A percentile compares a stretch with the other conserved stretches of the same genome.
Evolutionary conservation across 2,113 vertebrate genomes (phyloP).

Genomic region (Microcebus jonahi): DNA sequence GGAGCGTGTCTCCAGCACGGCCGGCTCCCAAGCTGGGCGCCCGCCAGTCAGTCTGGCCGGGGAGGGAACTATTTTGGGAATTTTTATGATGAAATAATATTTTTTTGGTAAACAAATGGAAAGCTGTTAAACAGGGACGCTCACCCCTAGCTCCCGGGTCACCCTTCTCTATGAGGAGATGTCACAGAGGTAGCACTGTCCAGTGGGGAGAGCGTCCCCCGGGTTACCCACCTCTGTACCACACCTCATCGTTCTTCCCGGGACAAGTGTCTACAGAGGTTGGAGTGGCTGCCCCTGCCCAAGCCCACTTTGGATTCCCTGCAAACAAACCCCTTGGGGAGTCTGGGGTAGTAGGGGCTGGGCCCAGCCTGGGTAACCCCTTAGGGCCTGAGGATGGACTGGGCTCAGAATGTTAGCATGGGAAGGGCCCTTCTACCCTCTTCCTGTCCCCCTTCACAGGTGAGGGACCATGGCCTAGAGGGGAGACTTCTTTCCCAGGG

Average conservation of each 20-base stretch:
- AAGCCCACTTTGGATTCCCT: background rate
- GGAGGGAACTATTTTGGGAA: conserved; percentile 88
- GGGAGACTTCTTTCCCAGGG: background rate
- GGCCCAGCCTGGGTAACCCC: background rate
- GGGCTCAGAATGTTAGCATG: background rate
- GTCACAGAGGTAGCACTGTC: conserved; percentile 85
- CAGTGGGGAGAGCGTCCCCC: conserved; percentile 71
- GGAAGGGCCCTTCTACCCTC: background rate
- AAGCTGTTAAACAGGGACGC: conserved; percentile 87
- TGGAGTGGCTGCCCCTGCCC: too few species aligned
- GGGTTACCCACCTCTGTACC: background rate
- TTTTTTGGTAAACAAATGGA: conserved; percentile 89
- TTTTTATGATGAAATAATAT: conserved; percentile 91
- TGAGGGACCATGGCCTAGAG: background rate
- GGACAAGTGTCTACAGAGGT: conserved; percentile 72
- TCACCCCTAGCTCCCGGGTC: conserved; percentile 83
- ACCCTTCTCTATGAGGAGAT: conserved; percentile 78
- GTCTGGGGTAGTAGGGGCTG: background rate
- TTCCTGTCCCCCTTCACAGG: background rate
- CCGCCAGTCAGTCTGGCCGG: conserved; percentile 88
- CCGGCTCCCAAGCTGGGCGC: conserved; percentile 85
- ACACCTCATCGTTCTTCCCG: conserved; percentile 71
- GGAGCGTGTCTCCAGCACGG: conserved; percentile 65
- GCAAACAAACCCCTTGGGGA: background rate
- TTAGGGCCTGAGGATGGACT: background rate